These are phyloP conservation scores for Trissolcus japonicus DNA, from an alignment of 2,888 invertebrate species.

Conservation along the genomic window DNA sequence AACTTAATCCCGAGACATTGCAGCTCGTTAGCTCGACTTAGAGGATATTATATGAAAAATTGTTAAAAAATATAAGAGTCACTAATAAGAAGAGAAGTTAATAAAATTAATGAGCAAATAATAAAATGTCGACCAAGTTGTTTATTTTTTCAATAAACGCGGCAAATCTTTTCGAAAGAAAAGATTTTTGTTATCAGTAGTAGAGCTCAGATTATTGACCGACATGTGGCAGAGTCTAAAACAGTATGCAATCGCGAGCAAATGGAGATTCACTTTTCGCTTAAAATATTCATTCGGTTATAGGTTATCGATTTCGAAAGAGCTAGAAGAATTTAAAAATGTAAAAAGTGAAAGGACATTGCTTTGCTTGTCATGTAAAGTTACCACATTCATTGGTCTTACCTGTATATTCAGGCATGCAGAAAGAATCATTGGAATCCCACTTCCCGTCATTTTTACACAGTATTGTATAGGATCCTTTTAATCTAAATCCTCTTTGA, in stretches of 20 bases:
- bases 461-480: slow-evolving; percentile 77
- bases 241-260: too few relatives aligned
- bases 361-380: neutral
- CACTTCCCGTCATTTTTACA: slow-evolving; percentile 78
- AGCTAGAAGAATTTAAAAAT: neutral
- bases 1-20: too few relatives aligned
- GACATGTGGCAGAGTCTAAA: neutral
- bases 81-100: too few relatives aligned
- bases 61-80: too few relatives aligned
- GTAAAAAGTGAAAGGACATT: neutral
- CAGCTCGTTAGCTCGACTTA: too few relatives aligned
- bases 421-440: slow-evolving; percentile 78
- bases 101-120: too few relatives aligned
- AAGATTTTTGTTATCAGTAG: neutral
- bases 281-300: too few relatives aligned
- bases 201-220: neutral
- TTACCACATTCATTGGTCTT: neutral
- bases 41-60: too few relatives aligned
- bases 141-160: too few relatives aligned
- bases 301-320: too few relatives aligned
- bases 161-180: neutral
- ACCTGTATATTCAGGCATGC: slow-evolving; percentile 77
- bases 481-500: slow-evolving; percentile 78
- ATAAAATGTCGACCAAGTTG: too few relatives aligned
- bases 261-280: too few relatives aligned